A percentile compares a stretch with the other conserved stretches of the same genome.
These are phyloP conservation scores for Agrilus biguttatus DNA, from an alignment of 2,888 invertebrate species.

Conservation along the genomic window DNA sequence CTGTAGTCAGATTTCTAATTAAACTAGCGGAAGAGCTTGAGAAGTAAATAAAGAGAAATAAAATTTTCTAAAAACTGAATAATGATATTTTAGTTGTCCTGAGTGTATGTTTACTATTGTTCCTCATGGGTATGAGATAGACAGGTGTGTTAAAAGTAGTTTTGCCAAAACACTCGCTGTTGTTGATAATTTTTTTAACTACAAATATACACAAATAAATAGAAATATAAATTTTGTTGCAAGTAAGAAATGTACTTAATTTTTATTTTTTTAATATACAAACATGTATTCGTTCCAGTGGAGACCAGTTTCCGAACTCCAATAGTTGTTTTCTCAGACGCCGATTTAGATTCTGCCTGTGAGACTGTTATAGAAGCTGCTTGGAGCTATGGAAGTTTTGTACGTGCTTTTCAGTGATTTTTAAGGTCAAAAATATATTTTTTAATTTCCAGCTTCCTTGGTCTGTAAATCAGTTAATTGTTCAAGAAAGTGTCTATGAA, in stretches of 20 bases:
- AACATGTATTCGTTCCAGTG: no score
- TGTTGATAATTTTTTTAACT: no score
- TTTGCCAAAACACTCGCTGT: no score
- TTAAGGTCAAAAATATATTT: neutral
- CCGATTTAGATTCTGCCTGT: constrained; percentile 40
- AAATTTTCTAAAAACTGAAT: no score
- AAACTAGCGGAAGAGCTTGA: constrained; percentile 35
- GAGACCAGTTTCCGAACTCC: constrained; percentile 18
- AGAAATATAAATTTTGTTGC: no score
- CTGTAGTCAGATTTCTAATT: constrained; percentile 30
- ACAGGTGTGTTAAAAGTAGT: no score
- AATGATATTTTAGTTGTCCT: no score
- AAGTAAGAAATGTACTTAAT: no score
- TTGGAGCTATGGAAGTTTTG: constrained; percentile 39
- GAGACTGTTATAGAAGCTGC: constrained; percentile 35
- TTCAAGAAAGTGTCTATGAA: constrained; percentile 38
- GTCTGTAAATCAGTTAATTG: constrained; percentile 33
- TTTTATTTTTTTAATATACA: constrained; percentile 2
- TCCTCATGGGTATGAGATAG: no score
- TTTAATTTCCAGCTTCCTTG: constrained; percentile 33
- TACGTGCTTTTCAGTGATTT: constrained; percentile 14
- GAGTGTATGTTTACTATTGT: no score
- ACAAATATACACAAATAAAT: no score
- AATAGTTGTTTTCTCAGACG: constrained; percentile 37
- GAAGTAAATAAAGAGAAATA: constrained; percentile 5